These are phyloP conservation scores for Gymnoscopelus braueri DNA, from an alignment of 2,797 vertebrate genomes.

Conservation along the genomic window DNA sequence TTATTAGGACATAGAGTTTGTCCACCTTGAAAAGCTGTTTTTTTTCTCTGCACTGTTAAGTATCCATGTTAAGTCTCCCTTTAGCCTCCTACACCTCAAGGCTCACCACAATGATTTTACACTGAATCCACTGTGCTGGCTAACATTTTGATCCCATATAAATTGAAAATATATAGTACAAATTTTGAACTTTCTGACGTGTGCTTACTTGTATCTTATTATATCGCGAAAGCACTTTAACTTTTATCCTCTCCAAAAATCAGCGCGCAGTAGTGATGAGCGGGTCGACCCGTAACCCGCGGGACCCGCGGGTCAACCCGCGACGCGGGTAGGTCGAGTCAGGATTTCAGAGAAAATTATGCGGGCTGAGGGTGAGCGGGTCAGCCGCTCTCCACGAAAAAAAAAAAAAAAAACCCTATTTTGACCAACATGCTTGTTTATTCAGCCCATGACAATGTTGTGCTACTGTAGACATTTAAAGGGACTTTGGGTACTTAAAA, in stretches of 20 bases:
- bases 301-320: no score
- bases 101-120: slow-evolving; percentile 15
- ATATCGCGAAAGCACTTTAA: slow-evolving; percentile 25
- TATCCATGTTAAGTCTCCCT: slow-evolving; percentile 31
- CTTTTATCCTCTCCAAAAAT: slow-evolving; percentile 38
- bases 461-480: no score
- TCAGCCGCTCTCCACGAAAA: no score
- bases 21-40: slow-evolving; percentile 76
- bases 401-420: no score
- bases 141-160: not conserved
- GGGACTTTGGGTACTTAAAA: no score
- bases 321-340: no score
- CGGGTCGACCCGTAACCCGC: no score
- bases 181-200: slow-evolving; percentile 16
- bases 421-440: no score
- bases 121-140: slow-evolving; percentile 11
- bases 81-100: slow-evolving; percentile 11
- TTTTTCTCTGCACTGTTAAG: slow-evolving; percentile 59
- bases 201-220: slow-evolving; percentile 27
- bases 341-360: no score
- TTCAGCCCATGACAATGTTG: no score
- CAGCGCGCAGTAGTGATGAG: no score
- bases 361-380: no score
- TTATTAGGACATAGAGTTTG: slow-evolving; percentile 82
- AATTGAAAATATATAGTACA: slow-evolving; percentile 9